Conservation (phyloP, 1,140 invertebrate genomes). For the Drosophila erecta region DNA sequence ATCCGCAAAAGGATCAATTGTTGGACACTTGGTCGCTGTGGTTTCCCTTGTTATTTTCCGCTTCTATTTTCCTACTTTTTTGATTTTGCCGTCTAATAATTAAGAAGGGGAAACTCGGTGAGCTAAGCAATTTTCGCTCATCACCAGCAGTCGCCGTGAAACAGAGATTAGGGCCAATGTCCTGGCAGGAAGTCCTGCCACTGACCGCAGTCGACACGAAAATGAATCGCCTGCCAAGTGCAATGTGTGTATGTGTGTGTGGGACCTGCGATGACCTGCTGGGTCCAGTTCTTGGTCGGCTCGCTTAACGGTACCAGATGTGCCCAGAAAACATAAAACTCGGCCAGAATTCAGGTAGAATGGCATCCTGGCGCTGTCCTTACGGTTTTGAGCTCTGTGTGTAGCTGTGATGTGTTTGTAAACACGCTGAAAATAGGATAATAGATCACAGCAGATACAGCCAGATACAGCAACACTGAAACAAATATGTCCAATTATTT, state of each 20-base stretch:
- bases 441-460: conserved; percentile 80
- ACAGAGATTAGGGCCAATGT: conserved; percentile 57
- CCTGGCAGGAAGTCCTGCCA: conserved; percentile 56
- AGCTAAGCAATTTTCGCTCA: conserved; percentile 72
- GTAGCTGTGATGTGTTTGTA: conserved; percentile 80
- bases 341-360: conserved; percentile 38
- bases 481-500: background rate
- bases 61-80: conserved; percentile 21
- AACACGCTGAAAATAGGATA: conserved; percentile 76
- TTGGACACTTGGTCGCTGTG: conserved; percentile 31
- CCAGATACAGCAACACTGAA: conserved; percentile 41
- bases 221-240: conserved; percentile 75
- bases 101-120: conserved; percentile 26
- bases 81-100: conserved; percentile 52
- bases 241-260: conserved; percentile 10
- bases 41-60: conserved; percentile 54
- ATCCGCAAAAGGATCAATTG: conserved; percentile 64
- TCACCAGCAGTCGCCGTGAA: conserved; percentile 31
- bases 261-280: conserved; percentile 50
- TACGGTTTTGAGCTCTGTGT: conserved; percentile 33
- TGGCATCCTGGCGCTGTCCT: conserved; percentile 34
- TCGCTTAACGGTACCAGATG: conserved; percentile 75
- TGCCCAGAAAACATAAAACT: conserved; percentile 1
- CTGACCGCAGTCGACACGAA: conserved; percentile 73
- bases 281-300: conserved; percentile 20